These are phyloP conservation scores for Temnothorax nylanderi DNA, from an alignment of 1,140 invertebrate species.

Conservation along the genomic window DNA sequence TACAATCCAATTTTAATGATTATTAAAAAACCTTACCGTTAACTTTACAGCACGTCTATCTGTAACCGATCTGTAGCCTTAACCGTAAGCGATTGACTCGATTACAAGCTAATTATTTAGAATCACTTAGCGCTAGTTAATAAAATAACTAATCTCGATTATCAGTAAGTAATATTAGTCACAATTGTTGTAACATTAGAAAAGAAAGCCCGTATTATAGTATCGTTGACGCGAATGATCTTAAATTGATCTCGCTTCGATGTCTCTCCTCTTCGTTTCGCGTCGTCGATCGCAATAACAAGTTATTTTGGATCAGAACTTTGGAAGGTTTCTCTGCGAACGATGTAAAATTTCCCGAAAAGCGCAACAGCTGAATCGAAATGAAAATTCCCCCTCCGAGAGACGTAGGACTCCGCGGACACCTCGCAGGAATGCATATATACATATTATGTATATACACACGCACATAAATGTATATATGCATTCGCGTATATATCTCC, in stretches of 20 bases:
- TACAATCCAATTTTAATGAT: background rate
- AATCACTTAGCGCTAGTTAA: background rate
- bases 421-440: slow-evolving; percentile 42
- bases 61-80: background rate
- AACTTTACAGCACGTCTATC: slow-evolving; percentile 9
- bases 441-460: slow-evolving; percentile 37
- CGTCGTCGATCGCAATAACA: background rate
- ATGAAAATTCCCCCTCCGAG: background rate
- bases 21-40: slow-evolving; percentile 19
- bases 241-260: slow-evolving; percentile 11
- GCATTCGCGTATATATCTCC: slow-evolving; percentile 25
- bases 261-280: background rate
- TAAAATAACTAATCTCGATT: slow-evolving; percentile 30
- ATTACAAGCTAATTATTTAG: slow-evolving; percentile 17
- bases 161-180: background rate
- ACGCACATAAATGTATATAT: slow-evolving; percentile 26
- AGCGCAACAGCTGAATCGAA: background rate
- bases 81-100: slow-evolving; percentile 4
- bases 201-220: background rate
- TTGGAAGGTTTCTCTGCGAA: background rate
- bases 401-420: slow-evolving; percentile 1
- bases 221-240: background rate
- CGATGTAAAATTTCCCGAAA: background rate
- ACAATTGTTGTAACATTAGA: background rate
- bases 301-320: background rate